Conservation (phyloP, 2,113 vertebrate species). For the Menura novaehollandiae region DNA sequence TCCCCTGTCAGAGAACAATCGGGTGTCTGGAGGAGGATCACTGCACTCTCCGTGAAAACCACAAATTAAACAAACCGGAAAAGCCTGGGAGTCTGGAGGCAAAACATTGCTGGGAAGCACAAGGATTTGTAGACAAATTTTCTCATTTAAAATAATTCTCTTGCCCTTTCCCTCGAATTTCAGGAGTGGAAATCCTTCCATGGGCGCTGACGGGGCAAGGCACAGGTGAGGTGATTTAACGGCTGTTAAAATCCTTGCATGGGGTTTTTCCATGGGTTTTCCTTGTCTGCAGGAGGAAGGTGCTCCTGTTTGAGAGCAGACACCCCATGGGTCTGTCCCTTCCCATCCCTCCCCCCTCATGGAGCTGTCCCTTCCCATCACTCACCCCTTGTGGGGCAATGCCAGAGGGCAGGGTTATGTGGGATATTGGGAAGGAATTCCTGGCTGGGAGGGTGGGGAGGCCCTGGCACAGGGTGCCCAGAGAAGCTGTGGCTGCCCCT, state of each 20-base stretch:
- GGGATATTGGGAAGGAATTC: neutral
- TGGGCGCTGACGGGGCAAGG: neutral
- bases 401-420: neutral
- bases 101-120: neutral
- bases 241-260: accelerated
- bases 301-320: too few species aligned
- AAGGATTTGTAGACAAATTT: neutral
- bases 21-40: neutral
- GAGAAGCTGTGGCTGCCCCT: neutral
- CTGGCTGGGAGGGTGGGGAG: neutral
- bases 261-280: neutral
- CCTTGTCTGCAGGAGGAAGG: too few species aligned
- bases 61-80: neutral
- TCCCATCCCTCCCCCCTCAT: neutral
- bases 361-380: neutral
- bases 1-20: neutral
- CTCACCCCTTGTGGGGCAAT: neutral
- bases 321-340: neutral
- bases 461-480: neutral
- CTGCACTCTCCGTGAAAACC: neutral
- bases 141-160: neutral
- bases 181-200: accelerated
- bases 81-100: accelerated
- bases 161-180: neutral
- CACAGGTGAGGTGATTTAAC: accelerated